Conservation (phyloP, 2,888 invertebrate genomes). For the Microchrysa polita region DNA sequence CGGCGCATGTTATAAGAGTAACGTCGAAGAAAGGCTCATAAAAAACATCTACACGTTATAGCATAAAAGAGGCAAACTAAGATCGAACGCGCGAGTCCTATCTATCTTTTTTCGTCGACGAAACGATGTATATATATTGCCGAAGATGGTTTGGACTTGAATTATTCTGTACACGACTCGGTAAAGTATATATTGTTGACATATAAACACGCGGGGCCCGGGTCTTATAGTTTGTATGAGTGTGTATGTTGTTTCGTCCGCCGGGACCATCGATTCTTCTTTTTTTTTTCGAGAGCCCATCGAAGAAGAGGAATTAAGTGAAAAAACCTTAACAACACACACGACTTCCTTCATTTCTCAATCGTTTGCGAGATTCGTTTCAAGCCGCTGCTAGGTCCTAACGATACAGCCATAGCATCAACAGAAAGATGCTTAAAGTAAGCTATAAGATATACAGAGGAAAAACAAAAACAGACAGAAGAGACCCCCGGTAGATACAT, state of each 20-base stretch:
- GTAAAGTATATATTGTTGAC: constrained; percentile 44
- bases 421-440: constrained; percentile 8
- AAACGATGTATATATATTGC: no score
- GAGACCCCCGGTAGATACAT: constrained; percentile 23
- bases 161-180: constrained; percentile 44
- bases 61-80: constrained; percentile 14
- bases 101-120: constrained; percentile 24
- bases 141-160: constrained; percentile 31
- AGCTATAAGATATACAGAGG: constrained; percentile 31
- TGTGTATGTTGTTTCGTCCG: background rate
- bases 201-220: constrained; percentile 42
- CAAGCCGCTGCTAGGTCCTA: background rate
- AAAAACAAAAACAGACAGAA: constrained; percentile 7
- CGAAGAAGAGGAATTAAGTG: constrained; percentile 49
- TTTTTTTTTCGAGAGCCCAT: constrained; percentile 46
- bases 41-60: constrained; percentile 42
- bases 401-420: background rate
- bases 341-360: constrained; percentile 50
- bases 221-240: background rate
- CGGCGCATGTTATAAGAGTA: constrained; percentile 26
- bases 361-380: constrained; percentile 23
- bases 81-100: background rate
- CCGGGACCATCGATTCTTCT: constrained; percentile 22
- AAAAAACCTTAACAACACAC: constrained; percentile 49
- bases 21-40: constrained; percentile 41